Conservation (phyloP, 2,797 vertebrate genomes). For the Acanthurus leucopareius region DNA sequence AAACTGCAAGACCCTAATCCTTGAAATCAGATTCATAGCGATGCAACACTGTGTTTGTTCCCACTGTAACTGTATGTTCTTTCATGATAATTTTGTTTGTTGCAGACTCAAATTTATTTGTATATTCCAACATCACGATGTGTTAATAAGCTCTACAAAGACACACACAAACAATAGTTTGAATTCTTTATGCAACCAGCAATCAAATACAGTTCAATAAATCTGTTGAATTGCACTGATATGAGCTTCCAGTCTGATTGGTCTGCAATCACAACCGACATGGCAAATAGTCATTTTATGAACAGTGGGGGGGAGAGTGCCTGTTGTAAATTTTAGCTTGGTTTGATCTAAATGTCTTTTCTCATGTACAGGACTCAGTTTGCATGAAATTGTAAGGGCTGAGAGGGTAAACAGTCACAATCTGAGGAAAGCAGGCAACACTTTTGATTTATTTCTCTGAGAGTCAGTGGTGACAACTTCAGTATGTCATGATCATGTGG, state of each 20-base stretch:
- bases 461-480: constrained; percentile 6
- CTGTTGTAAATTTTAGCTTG: background rate
- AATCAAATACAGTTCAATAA: constrained; percentile 17
- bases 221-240: constrained; percentile 13
- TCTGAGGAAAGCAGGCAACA: background rate
- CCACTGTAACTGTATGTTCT: background rate
- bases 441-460: constrained; percentile 26
- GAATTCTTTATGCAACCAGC: constrained; percentile 8
- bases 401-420: background rate
- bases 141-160: background rate
- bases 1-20: background rate
- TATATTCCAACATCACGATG: background rate
- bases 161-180: background rate
- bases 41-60: background rate
- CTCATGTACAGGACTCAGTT: constrained; percentile 5
- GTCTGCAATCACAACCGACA: background rate
- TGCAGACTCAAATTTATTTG: constrained; percentile 8
- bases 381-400: constrained; percentile 4
- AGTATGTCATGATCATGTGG: constrained; percentile 6
- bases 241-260: constrained; percentile 13
- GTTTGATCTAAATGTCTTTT: background rate
- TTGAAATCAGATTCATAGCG: background rate
- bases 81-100: constrained; percentile 8
- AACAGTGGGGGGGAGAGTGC: background rate
- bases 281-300: constrained; percentile 10